Evolutionary conservation across 2,797 vertebrate species (phyloP), one percentile per base, ranked within the genome.

Genomic region (Notolepis coatsorum): DNA sequence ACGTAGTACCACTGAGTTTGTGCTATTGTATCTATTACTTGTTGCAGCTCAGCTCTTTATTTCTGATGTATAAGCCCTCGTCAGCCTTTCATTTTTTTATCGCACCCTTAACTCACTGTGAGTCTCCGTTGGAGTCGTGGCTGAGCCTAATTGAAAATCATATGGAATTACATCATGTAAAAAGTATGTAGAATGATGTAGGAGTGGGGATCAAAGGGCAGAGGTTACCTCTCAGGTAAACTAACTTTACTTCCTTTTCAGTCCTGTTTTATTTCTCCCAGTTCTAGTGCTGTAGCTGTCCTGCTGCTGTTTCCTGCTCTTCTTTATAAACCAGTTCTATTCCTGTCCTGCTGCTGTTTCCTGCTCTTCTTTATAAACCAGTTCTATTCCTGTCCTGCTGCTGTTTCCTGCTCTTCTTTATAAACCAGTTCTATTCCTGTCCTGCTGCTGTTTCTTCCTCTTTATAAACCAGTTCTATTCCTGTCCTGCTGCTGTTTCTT

Each of bases 181-280:
- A 24, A 13, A n/a, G 3, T 13, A 24, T 12, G 39, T 15, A 53
- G 48, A 10, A 46, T 2, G 15, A 24, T 4, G 17, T 30, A 28
- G 15, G 37, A 21, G 38, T 25, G 13, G 15, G 24, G 41, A 8
- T 31, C 30, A 27, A 12, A 51, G 53, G 37, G 24, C 17, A n/a
- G 28, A 39, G 33, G 31, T 37, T 45, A 55, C 37, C 49, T 65
- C 49, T 45, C 47, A 48, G 17, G 33, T 51, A 25, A 30, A 67
- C 78, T 89, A 88, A 89, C 77, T 7, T 49, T 7, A 20, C 52
- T 83, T 88, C 53, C 57, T 53, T 88, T 88, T 70, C 77, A 78
- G 69, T 74, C 60, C 62, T 77, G 37, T 64, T 71, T 3, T n/a
- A 20, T 39, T 25, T 60, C 21, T 15, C 30, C 18, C n/a, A n/a